phyloP scores from a whole-genome alignment of 2,888 invertebrate genomes.

The Chymomyza amoena region DNA sequence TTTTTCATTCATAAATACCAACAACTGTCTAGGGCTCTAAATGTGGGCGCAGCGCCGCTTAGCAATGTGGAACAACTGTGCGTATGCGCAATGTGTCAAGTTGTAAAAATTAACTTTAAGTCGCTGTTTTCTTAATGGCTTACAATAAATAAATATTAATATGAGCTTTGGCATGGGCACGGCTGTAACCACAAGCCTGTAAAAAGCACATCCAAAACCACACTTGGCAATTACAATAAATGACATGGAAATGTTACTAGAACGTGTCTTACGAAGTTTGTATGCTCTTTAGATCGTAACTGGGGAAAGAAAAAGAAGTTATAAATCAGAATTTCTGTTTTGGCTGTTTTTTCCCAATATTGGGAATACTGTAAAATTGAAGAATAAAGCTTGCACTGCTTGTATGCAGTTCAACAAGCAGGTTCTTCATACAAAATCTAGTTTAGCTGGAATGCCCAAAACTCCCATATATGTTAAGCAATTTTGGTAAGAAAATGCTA shows the following conservation, averaged over 20 bases:
- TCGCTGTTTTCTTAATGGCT: conserved; percentile 17
- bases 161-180: conserved; percentile 17
- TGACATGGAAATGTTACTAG: not conserved
- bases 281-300: not conserved
- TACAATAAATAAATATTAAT: conserved; percentile 31
- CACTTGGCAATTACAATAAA: conserved; percentile 13
- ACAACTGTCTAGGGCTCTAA: not conserved
- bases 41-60: not conserved
- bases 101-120: not conserved
- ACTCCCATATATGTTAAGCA: too few species aligned
- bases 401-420: too few species aligned
- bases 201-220: conserved; percentile 24
- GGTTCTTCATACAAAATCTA: too few species aligned
- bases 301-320: too few species aligned
- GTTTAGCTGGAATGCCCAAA: too few species aligned
- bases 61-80: conserved; percentile 25
- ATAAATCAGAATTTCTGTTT: too few species aligned
- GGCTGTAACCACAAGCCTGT: conserved; percentile 19
- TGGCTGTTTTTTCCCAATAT: too few species aligned
- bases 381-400: too few species aligned
- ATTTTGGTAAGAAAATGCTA: too few species aligned
- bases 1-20: not conserved
- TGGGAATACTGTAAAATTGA: too few species aligned
- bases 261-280: not conserved
- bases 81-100: conserved; percentile 49